A percentile compares a stretch with the other conserved stretches of the same genome.
Conservation (phyloP, 2,113 vertebrate species). For the Crotalus horridus region DNA sequence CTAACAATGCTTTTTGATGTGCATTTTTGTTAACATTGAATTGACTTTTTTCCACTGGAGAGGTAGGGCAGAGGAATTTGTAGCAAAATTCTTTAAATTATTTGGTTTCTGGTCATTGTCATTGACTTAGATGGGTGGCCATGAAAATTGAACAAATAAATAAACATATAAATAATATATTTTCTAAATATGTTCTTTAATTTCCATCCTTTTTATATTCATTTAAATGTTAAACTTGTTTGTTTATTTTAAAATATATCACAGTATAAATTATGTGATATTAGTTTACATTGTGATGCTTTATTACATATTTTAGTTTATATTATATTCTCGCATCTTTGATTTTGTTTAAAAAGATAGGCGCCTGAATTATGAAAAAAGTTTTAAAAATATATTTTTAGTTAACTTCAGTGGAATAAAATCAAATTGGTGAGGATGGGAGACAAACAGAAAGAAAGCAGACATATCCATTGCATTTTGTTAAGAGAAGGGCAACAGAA, state of each 20-base stretch:
- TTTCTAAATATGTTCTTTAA: neutral
- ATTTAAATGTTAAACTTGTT: neutral
- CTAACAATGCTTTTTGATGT: neutral
- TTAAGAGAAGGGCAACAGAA: neutral
- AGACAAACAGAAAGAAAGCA: neutral
- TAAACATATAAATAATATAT: neutral
- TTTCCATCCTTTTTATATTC: neutral
- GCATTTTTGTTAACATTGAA: neutral
- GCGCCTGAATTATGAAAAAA: neutral
- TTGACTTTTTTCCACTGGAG: neutral
- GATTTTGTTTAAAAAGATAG: neutral
- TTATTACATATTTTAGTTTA: neutral
- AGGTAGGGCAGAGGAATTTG: neutral
- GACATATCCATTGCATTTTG: neutral
- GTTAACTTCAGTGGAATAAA: neutral
- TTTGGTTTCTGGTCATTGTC: neutral
- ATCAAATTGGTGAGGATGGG: neutral
- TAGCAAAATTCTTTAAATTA: neutral
- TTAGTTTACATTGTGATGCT: neutral
- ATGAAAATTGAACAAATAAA: neutral
- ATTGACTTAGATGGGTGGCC: neutral
- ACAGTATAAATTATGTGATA: neutral
- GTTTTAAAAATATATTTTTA: neutral
- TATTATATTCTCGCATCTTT: neutral
- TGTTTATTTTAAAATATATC: neutral